A percentile compares a stretch with the other conserved stretches of the same genome.
phyloP scores from a whole-genome alignment of 2,797 vertebrate species.

The Columba guinea region DNA sequence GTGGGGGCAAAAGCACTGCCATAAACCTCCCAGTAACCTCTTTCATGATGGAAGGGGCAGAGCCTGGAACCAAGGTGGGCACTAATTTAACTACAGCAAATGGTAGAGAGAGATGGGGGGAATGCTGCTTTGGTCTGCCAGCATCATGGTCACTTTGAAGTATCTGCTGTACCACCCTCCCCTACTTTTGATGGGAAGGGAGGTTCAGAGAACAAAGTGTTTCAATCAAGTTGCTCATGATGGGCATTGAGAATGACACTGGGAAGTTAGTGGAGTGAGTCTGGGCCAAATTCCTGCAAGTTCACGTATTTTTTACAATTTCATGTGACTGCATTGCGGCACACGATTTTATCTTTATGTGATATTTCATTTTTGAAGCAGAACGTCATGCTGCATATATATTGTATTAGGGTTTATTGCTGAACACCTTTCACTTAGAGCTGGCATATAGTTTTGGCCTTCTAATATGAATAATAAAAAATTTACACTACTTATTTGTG shows the following conservation, averaged over 20 bases:
- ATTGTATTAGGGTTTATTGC: not conserved
- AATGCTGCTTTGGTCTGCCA: not conserved
- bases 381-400: fast-evolving
- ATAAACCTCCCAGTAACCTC: not conserved
- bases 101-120: not conserved
- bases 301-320: not conserved
- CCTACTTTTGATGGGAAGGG: not conserved
- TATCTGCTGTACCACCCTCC: not conserved
- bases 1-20: not conserved
- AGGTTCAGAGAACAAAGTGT: not conserved
- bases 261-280: not conserved
- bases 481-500: not conserved
- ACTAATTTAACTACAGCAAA: not conserved
- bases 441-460: not conserved
- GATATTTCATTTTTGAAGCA: not conserved
- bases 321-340: not conserved
- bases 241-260: not conserved
- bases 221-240: not conserved
- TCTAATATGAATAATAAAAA: not conserved
- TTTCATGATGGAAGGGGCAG: not conserved
- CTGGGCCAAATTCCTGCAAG: not conserved
- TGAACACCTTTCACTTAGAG: not conserved
- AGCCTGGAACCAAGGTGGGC: not conserved
- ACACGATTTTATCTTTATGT: not conserved
- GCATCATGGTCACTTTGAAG: not conserved